phyloP scores from a whole-genome alignment of 2,797 vertebrate species.

The Scyliorhinus canicula region DNA sequence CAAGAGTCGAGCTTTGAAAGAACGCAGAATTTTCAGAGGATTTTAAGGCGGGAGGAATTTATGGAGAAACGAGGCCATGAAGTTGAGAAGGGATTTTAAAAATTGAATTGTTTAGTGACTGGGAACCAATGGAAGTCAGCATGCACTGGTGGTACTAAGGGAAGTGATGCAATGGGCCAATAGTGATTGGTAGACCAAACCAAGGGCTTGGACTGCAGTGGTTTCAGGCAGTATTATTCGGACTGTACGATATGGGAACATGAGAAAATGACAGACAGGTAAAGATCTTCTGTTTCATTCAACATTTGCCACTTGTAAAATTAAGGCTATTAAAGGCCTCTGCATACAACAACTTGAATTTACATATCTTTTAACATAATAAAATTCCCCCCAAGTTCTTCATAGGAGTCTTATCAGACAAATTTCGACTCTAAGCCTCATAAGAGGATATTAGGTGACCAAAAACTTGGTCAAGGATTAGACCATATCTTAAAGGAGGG shows the following conservation, averaged over 20 bases:
- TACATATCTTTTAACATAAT: neutral
- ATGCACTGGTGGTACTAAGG: neutral
- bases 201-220: neutral
- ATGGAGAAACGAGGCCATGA: too few relatives aligned
- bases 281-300: neutral
- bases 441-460: neutral
- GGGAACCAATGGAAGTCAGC: neutral
- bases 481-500: too few relatives aligned
- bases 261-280: too few relatives aligned
- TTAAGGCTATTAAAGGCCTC: neutral
- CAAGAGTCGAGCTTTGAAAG: neutral
- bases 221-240: neutral
- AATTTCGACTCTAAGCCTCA: neutral
- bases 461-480: neutral
- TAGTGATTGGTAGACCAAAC: neutral
- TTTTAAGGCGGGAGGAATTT: too few relatives aligned
- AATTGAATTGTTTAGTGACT: too few relatives aligned
- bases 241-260: neutral
- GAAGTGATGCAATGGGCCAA: neutral
- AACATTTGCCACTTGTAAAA: neutral
- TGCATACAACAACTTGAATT: neutral
- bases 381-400: neutral
- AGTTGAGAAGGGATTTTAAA: too few relatives aligned
- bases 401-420: neutral
- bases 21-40: too few relatives aligned